Percentiles rank a stretch among this genome's conserved stretches.
Conservation (phyloP, 2,797 vertebrate species). For the Poecilia picta region DNA sequence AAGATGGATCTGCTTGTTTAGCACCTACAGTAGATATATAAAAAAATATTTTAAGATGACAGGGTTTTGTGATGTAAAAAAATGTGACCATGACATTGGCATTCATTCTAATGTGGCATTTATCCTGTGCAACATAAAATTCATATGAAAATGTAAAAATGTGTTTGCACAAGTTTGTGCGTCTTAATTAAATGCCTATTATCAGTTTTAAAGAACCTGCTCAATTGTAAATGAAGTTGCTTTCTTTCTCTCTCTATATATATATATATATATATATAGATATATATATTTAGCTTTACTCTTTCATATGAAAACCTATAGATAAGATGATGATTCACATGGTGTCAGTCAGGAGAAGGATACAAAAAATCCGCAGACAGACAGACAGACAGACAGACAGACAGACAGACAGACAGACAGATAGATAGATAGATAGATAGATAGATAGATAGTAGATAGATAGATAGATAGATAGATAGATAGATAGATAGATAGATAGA, state of each 20-base stretch:
- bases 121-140: background rate
- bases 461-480: too few relatives aligned
- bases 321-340: background rate
- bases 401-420: too few relatives aligned
- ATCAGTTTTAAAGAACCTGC: background rate
- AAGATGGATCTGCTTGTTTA: conserved; percentile 54
- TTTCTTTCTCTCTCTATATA: too few relatives aligned
- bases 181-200: background rate
- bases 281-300: background rate
- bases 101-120: background rate
- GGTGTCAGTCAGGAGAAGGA: background rate
- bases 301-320: background rate
- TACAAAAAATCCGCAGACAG: too few relatives aligned
- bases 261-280: too few relatives aligned
- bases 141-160: background rate
- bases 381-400: too few relatives aligned
- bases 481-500: too few relatives aligned
- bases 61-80: background rate
- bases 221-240: background rate
- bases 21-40: conserved; percentile 7
- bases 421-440: too few relatives aligned
- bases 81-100: too few relatives aligned
- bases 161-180: background rate
- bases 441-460: too few relatives aligned
- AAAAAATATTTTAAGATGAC: background rate